Conservation (phyloP, 2,113 vertebrate species). For the Poicephalus gulielmi region DNA sequence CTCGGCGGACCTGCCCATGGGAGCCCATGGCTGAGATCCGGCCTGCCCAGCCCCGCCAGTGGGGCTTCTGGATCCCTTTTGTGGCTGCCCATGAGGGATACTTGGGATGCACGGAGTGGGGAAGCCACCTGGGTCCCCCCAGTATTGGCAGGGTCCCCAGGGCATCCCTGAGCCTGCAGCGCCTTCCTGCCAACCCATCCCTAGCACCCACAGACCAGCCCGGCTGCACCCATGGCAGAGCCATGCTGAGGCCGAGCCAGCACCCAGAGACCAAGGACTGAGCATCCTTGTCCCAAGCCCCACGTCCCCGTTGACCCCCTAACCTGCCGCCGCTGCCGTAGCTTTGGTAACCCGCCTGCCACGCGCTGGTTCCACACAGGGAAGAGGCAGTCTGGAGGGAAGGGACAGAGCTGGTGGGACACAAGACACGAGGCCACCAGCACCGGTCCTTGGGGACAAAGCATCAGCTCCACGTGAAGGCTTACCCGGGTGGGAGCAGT, state of each 20-base stretch:
- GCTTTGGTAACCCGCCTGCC: conserved; percentile 1
- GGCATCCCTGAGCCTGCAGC: background rate
- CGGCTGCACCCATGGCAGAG: background rate
- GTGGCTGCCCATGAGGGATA: background rate
- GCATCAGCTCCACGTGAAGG: rapidly evolving
- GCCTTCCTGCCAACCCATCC: background rate
- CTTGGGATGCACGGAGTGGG: rapidly evolving
- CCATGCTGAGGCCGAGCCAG: background rate
- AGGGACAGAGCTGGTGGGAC: background rate
- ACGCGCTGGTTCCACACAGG: background rate
- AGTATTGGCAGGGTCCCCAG: rapidly evolving
- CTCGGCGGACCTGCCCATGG: conserved; percentile 76
- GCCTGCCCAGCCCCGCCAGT: rapidly evolving
- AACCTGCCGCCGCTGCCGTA: conserved; percentile 79
- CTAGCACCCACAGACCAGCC: background rate
- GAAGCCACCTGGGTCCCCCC: background rate
- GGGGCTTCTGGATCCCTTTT: background rate
- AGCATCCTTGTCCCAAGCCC: background rate
- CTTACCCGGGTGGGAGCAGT: conserved; percentile 74
- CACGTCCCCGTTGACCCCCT: rapidly evolving
- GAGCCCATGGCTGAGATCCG: background rate
- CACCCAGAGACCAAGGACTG: background rate
- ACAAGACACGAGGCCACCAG: background rate
- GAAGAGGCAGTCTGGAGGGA: conserved; percentile 70
- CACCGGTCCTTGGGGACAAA: rapidly evolving